Base-by-base conservation (phyloP, 2,888 invertebrate species). In the Loripinus fragilis region DNA sequence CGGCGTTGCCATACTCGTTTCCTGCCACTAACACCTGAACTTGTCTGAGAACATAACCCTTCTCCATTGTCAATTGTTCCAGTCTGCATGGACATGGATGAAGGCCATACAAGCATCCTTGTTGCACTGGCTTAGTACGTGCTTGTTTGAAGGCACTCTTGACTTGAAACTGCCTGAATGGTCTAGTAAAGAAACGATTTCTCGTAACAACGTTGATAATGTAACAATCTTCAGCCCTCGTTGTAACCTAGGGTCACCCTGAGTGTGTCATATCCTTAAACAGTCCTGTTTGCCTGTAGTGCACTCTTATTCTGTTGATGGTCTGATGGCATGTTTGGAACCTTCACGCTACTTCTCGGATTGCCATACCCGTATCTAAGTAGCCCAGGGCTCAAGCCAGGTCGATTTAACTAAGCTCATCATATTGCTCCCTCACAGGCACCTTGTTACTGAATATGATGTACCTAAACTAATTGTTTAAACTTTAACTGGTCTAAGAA, bases 11-110 rank as follows among this genome's bases (percentile, higher is more conserved):
- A 55, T 2, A 55, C 28, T 28, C 55, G 55, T 55, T 23, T 55
- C 55, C 55, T 23, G 23, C 55, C 23, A 20, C 8, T 25, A 52
- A 35, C 52, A 70, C 20, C 38, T n/a, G 35, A 35, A 70, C 52
- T 70, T 55, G 52, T 70, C 70, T 8, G 70, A 33, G 35, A 70
- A 52, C 20, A 70, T 38, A 41, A 66, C 70, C 35, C n/a, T n/a
- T n/a, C n/a, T 52, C 12, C 30, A 50, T 50, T 28, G 55, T 55
- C 2, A 8, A 28, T 17, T n/a, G 15, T 28, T 50, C 52, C 50
- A 50, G 52, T 7, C 12, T 28, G 8, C 55, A 55, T 55, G 55
- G 28, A 7, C 28, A 23, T 23, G 23, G 55, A 23, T 23, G 25
- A 23, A 55, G 23, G 55, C 55, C 55, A 55, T 23, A 23, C 25